Evolutionary conservation across 2,797 vertebrate genomes (phyloP).

Genomic region (Cryptoprocta ferox): DNA sequence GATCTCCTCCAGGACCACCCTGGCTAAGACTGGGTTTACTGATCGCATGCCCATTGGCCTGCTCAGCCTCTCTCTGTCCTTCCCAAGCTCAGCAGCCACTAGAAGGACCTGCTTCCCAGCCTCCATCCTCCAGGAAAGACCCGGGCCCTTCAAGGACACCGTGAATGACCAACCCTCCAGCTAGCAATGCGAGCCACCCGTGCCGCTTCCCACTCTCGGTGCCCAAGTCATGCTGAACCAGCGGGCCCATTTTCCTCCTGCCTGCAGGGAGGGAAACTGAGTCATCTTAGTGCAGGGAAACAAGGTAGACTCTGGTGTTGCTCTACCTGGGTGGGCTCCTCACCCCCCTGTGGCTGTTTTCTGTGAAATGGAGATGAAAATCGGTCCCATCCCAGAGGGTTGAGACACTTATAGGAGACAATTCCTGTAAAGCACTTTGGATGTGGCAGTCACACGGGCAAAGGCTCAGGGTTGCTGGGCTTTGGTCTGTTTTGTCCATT

Average conservation of each 20-base stretch:
- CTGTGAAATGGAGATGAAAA: neutral
- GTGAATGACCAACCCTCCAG: neutral
- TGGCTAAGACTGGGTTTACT: neutral
- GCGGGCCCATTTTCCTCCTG: neutral
- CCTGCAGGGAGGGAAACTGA: neutral
- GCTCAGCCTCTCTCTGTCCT: neutral
- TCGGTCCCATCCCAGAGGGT: neutral
- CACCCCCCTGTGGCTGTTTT: neutral
- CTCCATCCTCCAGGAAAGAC: neutral
- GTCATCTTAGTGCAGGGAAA: neutral
- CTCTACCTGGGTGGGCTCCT: neutral
- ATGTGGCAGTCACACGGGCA: fast-evolving
- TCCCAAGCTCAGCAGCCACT: neutral
- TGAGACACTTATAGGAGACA: neutral
- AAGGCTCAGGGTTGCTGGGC: neutral
- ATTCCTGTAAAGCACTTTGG: neutral
- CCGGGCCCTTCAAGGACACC: too few relatives aligned
- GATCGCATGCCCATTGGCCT: neutral
- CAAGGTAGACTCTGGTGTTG: neutral
- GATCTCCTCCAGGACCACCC: neutral
- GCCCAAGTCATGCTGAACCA: neutral
- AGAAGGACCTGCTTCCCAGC: neutral
- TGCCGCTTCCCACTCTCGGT: neutral
- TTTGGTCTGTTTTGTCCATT: neutral
- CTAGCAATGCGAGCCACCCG: neutral